These are phyloP conservation scores for Crossaster papposus DNA, from an alignment of 53 echinoderm and acorn worm species.

Conservation along the genomic window DNA sequence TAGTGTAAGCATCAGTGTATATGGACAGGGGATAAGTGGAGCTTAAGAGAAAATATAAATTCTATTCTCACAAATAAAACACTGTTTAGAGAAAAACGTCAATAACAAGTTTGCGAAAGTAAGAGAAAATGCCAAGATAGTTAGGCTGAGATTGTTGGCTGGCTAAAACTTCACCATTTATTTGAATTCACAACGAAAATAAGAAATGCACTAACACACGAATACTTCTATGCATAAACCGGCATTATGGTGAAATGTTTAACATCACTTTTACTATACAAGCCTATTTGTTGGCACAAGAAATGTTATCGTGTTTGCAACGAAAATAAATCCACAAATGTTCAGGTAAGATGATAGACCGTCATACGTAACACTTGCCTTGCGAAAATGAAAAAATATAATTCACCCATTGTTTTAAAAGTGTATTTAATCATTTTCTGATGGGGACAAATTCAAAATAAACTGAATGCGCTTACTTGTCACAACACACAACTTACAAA, in stretches of 20 bases:
- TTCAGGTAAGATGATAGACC: too few species aligned
- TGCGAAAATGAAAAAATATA: too few species aligned
- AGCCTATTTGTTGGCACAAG: neutral
- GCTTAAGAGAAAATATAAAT: too few species aligned
- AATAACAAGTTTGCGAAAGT: neutral
- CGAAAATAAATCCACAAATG: too few species aligned
- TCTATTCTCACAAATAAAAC: too few species aligned
- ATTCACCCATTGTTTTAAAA: neutral
- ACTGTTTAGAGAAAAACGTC: neutral
- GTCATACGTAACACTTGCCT: too few species aligned
- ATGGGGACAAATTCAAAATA: neutral
- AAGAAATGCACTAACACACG: neutral
- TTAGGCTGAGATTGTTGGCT: neutral
- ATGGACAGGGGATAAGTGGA: too few species aligned
- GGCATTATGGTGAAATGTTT: neutral
- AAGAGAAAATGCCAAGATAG: slow-evolving; percentile 8
- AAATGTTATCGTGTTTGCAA: neutral
- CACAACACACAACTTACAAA: slow-evolving; percentile 45
- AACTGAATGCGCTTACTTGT: neutral
- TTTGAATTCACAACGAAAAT: slow-evolving; percentile 16
- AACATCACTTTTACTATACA: neutral
- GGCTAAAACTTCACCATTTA: slow-evolving; percentile 27
- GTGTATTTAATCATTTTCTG: neutral
- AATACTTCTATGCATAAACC: neutral
- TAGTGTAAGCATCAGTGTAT: too few species aligned